Evolutionary conservation across 2,888 invertebrate species (phyloP).

Genomic region (Pegoplata infirma): DNA sequence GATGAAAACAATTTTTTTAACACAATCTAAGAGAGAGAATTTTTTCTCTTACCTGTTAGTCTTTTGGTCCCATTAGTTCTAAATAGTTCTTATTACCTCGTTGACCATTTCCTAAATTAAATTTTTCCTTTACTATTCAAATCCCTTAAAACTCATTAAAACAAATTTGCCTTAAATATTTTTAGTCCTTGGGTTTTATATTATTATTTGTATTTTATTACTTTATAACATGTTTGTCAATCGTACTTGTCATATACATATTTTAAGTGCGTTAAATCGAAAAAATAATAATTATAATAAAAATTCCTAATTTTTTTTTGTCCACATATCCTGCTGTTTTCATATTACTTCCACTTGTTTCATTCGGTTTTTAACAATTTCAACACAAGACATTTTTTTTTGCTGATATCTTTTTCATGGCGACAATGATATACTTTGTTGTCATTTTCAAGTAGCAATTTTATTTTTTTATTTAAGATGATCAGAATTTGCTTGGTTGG

Average conservation of each 20-base stretch:
- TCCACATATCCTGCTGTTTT: slow-evolving; percentile 55
- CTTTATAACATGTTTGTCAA: background rate
- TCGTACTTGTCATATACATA: slow-evolving; percentile 45
- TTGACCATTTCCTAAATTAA: too few relatives aligned
- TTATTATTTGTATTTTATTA: too few relatives aligned
- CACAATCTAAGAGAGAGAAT: too few relatives aligned
- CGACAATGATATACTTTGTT: slow-evolving; percentile 61
- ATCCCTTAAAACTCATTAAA: too few relatives aligned
- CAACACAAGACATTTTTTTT: slow-evolving; percentile 12
- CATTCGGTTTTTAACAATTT: slow-evolving; percentile 36
- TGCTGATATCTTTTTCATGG: slow-evolving; percentile 42
- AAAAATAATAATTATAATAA: slow-evolving; percentile 28
- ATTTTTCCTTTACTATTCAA: too few relatives aligned
- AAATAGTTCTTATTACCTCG: too few relatives aligned
- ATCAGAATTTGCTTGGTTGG: slow-evolving; percentile 9
- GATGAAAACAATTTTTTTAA: too few relatives aligned
- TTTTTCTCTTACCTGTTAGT: too few relatives aligned
- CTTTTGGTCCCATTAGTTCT: too few relatives aligned
- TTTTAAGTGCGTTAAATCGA: slow-evolving; percentile 28
- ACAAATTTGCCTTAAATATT: too few relatives aligned
- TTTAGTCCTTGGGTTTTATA: background rate
- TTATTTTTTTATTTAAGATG: slow-evolving; percentile 4
- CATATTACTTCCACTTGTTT: slow-evolving; percentile 57
- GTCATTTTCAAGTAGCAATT: slow-evolving; percentile 53
- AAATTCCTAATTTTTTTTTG: slow-evolving; percentile 22